A percentile compares a stretch with the other conserved stretches of the same genome.
Evolutionary conservation across 2,888 invertebrate species (phyloP).

Genomic region (Drosophila bunnanda): DNA sequence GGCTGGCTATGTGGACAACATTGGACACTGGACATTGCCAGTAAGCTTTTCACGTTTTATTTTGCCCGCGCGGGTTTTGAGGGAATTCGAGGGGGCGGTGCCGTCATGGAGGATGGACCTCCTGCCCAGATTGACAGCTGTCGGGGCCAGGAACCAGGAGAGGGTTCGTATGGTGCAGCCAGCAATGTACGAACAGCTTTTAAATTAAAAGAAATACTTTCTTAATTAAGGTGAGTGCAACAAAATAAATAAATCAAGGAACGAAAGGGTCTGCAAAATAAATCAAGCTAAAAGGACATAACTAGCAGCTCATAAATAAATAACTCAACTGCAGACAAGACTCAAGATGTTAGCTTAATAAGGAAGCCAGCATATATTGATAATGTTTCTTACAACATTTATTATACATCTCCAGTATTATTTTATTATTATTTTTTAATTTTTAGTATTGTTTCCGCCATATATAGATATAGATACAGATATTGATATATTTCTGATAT

Average conservation of each 20-base stretch:
- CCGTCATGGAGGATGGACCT: constrained; percentile 9
- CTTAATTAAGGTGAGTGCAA: constrained; percentile 25
- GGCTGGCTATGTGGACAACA: constrained; percentile 62
- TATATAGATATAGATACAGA: too few relatives aligned
- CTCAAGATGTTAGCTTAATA: background rate
- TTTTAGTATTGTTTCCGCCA: too few relatives aligned
- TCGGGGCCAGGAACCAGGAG: constrained; percentile 40
- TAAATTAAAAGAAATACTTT: constrained; percentile 30
- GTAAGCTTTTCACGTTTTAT: background rate
- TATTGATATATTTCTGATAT: too few relatives aligned
- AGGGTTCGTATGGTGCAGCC: background rate
- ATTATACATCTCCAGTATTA: too few relatives aligned
- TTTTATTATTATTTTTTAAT: too few relatives aligned
- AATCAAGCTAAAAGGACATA: constrained; percentile 5
- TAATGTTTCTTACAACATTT: too few relatives aligned
- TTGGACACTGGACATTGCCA: constrained; percentile 38
- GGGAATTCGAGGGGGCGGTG: constrained; percentile 16
- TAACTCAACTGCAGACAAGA: too few relatives aligned
- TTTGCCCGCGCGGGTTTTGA: background rate
- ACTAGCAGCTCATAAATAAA: background rate
- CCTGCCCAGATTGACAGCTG: constrained; percentile 64
- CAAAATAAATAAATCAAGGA: background rate
- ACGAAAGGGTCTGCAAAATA: background rate
- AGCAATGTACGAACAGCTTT: constrained; percentile 14
- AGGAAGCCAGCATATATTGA: background rate